A percentile compares a stretch with the other conserved stretches of the same genome.
Evolutionary conservation across 2,797 vertebrate species (phyloP).

Genomic region (Telmatherina bonti): DNA sequence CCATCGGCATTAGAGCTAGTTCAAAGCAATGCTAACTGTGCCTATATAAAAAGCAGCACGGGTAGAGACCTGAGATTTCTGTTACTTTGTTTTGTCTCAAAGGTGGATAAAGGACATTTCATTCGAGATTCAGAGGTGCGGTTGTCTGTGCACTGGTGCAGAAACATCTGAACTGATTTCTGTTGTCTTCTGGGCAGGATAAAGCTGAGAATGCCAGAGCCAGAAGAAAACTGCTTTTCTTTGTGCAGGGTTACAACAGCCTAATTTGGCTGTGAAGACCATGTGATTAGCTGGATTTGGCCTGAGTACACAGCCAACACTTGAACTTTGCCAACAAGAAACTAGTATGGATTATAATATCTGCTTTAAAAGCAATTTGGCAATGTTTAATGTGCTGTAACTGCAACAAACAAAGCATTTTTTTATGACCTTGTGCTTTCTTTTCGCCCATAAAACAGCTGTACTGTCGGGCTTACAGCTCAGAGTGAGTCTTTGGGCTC

Average conservation of each 20-base stretch:
- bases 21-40: no score
- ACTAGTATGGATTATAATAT: conserved; percentile 48
- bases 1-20: background rate
- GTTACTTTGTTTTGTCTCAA: conserved; percentile 5
- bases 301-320: conserved; percentile 28
- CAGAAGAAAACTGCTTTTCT: conserved; percentile 24
- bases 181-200: background rate
- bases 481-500: conserved; percentile 51
- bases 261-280: conserved; percentile 24
- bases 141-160: background rate
- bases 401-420: conserved; percentile 41
- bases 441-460: conserved; percentile 46
- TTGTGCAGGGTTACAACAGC: conserved; percentile 17
- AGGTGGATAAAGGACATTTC: background rate
- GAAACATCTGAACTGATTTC: conserved; percentile 1
- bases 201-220: conserved; percentile 18
- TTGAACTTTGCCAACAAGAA: conserved; percentile 30
- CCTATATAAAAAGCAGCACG: background rate
- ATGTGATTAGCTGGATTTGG: conserved; percentile 39
- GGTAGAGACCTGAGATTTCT: background rate
- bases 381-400: conserved; percentile 34
- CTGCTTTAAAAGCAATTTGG: conserved; percentile 35
- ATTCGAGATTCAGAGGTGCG: conserved; percentile 1
- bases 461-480: conserved; percentile 15
- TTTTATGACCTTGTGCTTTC: conserved; percentile 35